phyloP scores from a whole-genome alignment of 2,888 invertebrate species.

The Lissocephala sabroskyi region DNA sequence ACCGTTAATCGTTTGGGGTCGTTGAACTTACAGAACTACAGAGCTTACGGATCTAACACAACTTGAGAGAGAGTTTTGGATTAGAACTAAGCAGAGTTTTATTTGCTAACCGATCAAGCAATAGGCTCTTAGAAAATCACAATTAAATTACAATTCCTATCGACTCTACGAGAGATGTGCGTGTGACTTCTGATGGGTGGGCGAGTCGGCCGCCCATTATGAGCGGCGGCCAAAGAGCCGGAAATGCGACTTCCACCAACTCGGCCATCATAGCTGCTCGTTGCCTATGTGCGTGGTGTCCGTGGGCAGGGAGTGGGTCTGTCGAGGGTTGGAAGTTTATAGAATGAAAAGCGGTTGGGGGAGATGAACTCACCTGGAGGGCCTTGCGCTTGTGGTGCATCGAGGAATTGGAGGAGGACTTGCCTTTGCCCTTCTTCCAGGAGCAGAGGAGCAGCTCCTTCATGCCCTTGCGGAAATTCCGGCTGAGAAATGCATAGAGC shows the following conservation, averaged over 20 bases:
- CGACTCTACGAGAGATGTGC: not conserved
- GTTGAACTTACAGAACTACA: too few species aligned
- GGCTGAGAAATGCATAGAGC: conserved; percentile 88
- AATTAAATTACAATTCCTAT: conserved; percentile 31
- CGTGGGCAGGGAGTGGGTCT: conserved; percentile 72
- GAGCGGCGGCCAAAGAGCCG: conserved; percentile 52
- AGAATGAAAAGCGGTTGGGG: too few species aligned
- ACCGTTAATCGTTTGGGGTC: too few species aligned
- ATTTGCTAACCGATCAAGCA: conserved; percentile 29
- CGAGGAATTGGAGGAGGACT: conserved; percentile 69
- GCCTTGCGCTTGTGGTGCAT: conserved; percentile 71
- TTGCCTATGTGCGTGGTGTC: conserved; percentile 72
- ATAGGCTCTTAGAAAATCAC: conserved; percentile 39
- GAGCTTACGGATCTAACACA: too few species aligned
- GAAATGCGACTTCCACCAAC: conserved; percentile 35
- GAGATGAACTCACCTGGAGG: conserved; percentile 68
- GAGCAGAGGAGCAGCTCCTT: conserved; percentile 83
- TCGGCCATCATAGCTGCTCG: conserved; percentile 71
- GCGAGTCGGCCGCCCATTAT: conserved; percentile 20
- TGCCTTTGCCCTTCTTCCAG: conserved; percentile 71
- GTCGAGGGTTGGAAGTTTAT: conserved; percentile 2
- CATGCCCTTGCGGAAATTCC: conserved; percentile 89
- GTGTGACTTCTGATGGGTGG: not conserved
- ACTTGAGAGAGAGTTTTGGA: not conserved
- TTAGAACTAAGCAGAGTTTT: conserved; percentile 10